Evolutionary conservation across 2,113 vertebrate genomes (phyloP), one percentile per base, ranked within the genome.

Genomic region (Vanacampus margaritifer): DNA sequence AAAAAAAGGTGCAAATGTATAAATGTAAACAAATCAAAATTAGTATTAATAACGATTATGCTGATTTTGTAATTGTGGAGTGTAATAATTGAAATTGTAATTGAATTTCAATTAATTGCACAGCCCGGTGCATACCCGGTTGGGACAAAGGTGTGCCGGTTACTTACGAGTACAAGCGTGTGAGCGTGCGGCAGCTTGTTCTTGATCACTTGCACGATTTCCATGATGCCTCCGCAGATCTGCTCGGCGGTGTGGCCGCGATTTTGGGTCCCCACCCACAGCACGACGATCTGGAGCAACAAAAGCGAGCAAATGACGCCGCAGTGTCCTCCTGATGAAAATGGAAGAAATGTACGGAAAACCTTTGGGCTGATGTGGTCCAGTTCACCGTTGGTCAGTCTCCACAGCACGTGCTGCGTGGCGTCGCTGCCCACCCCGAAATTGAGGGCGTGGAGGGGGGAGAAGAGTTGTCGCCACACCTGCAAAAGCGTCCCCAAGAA

Each of bases 251-350:
- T 93, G 84, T 96, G 91, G 4, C 92, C 92, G 0, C 95, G 93
- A 79, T 96, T 96, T 79, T 95, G 93, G 26, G 95, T 96, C 59
- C 95, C 95, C 28, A 95, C 94, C 94, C 95, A 96, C 75, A 96
- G 89, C 58, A 96, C 94, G 24, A 96, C 93, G 17, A 96, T 94
- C 95, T 96, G 74, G 1, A 71, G 39, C 17, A 23, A 73, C 11
- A 83, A 60, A 68, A 66, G 26, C 71, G 11, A 81, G 54, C 65
- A 43, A 26, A 59, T 70, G 26, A 12, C 7, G 9, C 66, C 21
- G 62, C n/a, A 0, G 37, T 26, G 23, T 57, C 26, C 26, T 3
- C 2, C 2, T 32, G 8, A 26, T 32, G 14, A 19, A 32, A 32
- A 57, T 9, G 13, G 28, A 17, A 3, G 10, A 57, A 32, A 19